Evolutionary conservation across 2,113 vertebrate genomes (phyloP).

Genomic region (Caretta caretta): DNA sequence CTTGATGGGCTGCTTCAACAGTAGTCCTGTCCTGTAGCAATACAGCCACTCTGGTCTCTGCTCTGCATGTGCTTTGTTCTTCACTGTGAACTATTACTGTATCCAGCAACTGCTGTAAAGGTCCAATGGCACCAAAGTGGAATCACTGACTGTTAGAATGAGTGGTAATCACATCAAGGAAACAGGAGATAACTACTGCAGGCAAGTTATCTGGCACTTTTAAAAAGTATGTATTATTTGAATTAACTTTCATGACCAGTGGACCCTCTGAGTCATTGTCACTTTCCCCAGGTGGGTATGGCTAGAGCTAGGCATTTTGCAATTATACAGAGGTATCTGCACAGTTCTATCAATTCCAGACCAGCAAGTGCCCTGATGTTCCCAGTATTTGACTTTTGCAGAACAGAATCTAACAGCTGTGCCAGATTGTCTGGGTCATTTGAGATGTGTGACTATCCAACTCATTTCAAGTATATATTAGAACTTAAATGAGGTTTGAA

Average conservation of each 20-base stretch:
- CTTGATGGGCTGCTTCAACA: not conserved
- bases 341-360: rapidly evolving
- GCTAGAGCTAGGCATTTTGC: rapidly evolving
- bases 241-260: not conserved
- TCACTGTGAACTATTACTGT: not conserved
- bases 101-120: not conserved
- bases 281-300: rapidly evolving
- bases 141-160: not conserved
- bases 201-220: not conserved
- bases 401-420: not conserved
- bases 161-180: not conserved
- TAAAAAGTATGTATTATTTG: not conserved
- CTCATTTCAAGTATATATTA: not conserved
- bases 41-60: not conserved
- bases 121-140: not conserved
- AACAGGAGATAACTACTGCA: not conserved
- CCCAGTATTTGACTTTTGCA: rapidly evolving
- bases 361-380: not conserved
- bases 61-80: not conserved
- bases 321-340: not conserved
- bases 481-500: not conserved
- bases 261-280: not conserved
- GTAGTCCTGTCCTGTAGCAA: not conserved
- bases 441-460: not conserved
- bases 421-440: not conserved